A percentile compares a stretch with the other conserved stretches of the same genome.
These are phyloP conservation scores for Dioctria rufipes DNA, from an alignment of 2,888 invertebrate species.

Conservation along the genomic window DNA sequence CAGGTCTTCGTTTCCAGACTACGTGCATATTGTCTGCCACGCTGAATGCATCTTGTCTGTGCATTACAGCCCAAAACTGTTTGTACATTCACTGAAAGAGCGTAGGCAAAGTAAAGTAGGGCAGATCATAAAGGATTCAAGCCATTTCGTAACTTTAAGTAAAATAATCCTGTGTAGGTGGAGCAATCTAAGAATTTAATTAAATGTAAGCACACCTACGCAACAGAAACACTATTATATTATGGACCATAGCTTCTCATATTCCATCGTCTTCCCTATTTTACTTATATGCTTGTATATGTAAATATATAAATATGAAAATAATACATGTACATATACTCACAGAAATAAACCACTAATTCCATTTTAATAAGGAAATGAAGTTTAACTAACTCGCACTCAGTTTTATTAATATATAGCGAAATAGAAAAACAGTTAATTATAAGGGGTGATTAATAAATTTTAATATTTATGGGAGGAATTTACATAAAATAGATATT, in stretches of 20 bases:
- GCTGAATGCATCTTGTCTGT: neutral
- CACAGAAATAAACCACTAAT: neutral
- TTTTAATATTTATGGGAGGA: too few relatives aligned
- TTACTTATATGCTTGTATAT: too few relatives aligned
- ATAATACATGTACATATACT: too few relatives aligned
- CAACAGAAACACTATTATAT: too few relatives aligned
- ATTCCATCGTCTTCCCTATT: too few relatives aligned
- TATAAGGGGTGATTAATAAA: too few relatives aligned
- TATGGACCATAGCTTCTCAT: too few relatives aligned
- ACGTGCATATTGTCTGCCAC: neutral
- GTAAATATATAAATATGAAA: too few relatives aligned
- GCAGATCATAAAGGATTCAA: neutral
- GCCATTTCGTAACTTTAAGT: neutral
- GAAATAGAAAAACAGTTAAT: too few relatives aligned
- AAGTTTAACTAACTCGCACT: neutral
- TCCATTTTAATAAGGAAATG: neutral
- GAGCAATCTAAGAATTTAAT: neutral
- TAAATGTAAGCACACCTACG: neutral
- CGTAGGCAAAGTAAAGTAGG: neutral
- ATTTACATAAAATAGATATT: too few relatives aligned
- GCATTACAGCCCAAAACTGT: neutral
- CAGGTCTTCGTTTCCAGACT: neutral
- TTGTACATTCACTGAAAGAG: neutral
- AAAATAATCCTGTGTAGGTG: neutral
- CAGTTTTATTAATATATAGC: neutral